Conservation (phyloP, 2,113 vertebrate genomes). For the Cercopithecus mona region DNA sequence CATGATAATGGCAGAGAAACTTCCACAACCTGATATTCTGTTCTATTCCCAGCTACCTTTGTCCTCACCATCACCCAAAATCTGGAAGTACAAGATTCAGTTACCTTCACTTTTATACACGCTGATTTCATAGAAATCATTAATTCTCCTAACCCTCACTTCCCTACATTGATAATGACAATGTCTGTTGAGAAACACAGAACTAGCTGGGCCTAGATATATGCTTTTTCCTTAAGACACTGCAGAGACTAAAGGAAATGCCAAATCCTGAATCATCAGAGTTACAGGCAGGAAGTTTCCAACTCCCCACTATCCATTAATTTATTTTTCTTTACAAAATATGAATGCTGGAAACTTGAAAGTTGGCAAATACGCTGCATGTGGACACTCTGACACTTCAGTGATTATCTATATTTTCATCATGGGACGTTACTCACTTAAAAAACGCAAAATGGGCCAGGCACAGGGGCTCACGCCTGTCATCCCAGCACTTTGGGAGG, state of each 20-base stretch:
- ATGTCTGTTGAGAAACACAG: neutral
- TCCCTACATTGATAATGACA: neutral
- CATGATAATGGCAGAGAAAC: neutral
- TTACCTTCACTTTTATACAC: fast-evolving
- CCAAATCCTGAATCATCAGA: fast-evolving
- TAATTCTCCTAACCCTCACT: neutral
- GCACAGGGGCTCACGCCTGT: no score
- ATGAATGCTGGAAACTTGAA: neutral
- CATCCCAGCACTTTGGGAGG: no score
- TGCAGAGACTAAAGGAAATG: neutral
- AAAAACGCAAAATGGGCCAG: no score
- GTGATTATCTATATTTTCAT: neutral
- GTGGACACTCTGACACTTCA: neutral
- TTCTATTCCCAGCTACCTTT: no score
- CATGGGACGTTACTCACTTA: neutral
- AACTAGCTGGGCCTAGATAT: neutral
- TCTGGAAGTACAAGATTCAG: neutral
- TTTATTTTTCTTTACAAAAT: neutral
- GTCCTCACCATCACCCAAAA: fast-evolving
- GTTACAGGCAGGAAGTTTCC: neutral
- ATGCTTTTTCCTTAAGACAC: neutral
- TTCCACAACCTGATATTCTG: fast-evolving
- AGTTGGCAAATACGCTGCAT: neutral
- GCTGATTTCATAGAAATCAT: neutral
- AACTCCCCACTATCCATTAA: neutral